Evolutionary conservation across 2,113 vertebrate genomes (phyloP), one percentile per base, ranked within the genome.

Genomic region (Stictonetta naevosa): DNA sequence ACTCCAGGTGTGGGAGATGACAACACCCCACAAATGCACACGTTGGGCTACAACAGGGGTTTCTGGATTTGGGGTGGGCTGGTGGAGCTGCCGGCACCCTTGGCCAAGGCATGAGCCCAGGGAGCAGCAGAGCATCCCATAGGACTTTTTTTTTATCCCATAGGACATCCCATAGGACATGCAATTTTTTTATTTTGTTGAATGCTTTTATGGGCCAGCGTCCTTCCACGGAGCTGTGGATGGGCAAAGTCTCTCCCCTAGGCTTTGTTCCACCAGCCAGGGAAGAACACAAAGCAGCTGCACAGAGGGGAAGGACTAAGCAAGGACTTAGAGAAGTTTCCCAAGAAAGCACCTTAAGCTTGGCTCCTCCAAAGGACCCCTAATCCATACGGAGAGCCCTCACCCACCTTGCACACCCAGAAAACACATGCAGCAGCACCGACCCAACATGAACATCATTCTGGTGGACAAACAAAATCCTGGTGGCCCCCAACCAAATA

Each of bases 371-470:
- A 77, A 67, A 81, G 26, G 26, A 21, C 52, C 38, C 34, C 2
- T 19, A 40, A 58, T 58, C 68, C 48, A 15, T 48, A 15, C 14
- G 69, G 36, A 59, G 69, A 85, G 2, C 60, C 50, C 40, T 56
- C 83, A 40, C 7, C 42, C 20, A 58, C 7, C 13, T 25, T 1
- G 0, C 13, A 14, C 22, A 38, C 44, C 19, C 33, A 7, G 3
- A 19, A 34, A 53, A 69, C 16, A 8, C 60, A n/a, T 1, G 3
- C 55, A 56, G 34, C 33, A 83, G 34, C 62, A 11, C 8, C 1
- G 9, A 29, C 5, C 52, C 82, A 23, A 19, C 0, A 1, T 17
- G 12, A 77, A 13, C 20, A 2, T 3, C 0, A 22, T 8, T 18
- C 55, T 2, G 7, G 19, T 2, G 1, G 15, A 44, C 17, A 17